These are phyloP conservation scores for Dastarcus helophoroides DNA, from an alignment of 2,888 invertebrate genomes.

Conservation along the genomic window DNA sequence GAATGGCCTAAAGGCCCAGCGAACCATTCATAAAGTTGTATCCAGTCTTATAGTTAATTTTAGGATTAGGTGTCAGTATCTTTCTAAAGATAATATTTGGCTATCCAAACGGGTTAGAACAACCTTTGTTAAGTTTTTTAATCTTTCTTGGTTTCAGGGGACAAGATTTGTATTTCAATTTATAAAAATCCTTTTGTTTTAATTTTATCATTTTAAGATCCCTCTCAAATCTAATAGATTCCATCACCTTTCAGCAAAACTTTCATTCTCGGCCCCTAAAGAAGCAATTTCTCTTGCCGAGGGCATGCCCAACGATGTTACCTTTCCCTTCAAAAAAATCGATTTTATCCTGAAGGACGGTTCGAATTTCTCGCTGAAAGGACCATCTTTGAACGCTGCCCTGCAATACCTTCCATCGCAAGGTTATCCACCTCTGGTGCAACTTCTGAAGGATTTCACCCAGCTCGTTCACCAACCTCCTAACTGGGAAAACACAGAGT, in stretches of 20 bases:
- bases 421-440: conserved; percentile 49
- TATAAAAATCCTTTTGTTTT: too few relatives aligned
- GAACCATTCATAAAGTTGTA: too few relatives aligned
- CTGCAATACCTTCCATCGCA: conserved; percentile 67
- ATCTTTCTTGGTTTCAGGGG: too few relatives aligned
- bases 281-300: conserved; percentile 53
- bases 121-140: too few relatives aligned
- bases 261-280: conserved; percentile 38
- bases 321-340: conserved; percentile 58
- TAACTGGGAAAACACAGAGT: conserved; percentile 45
- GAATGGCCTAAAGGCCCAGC: too few relatives aligned
- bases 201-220: too few relatives aligned
- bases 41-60: too few relatives aligned
- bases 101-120: too few relatives aligned
- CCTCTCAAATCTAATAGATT: too few relatives aligned
- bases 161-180: too few relatives aligned
- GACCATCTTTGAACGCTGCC: conserved; percentile 49
- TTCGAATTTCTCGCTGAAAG: conserved; percentile 42
- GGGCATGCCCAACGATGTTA: conserved; percentile 62
- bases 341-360: conserved; percentile 47
- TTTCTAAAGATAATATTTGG: too few relatives aligned
- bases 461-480: conserved; percentile 54
- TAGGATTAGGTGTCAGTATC: too few relatives aligned
- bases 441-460: conserved; percentile 52
- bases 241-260: conserved; percentile 43